Base-by-base conservation (phyloP, 2,888 invertebrate genomes). In the Pimpla rufipes region DNA sequence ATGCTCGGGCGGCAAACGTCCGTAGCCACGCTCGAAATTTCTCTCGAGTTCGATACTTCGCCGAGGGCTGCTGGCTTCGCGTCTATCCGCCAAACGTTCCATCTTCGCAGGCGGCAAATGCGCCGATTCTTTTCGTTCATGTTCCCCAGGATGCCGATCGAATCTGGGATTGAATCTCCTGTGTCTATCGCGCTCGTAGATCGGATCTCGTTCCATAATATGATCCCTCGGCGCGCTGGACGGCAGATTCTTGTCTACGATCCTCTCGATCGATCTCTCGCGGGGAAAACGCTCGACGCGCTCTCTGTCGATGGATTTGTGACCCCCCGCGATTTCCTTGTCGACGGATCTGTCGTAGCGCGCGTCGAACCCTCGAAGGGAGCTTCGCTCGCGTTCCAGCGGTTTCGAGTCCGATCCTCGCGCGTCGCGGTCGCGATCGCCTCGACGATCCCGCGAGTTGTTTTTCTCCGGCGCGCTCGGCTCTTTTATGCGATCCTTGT, bases 241-340 rank as follows among this genome's bases (percentile, higher is more conserved):
- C 3, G 88, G 70, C 13, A 87, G 93, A 92, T 89, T 94, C 84
- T 88, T 92, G 91, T 89, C 94, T 92, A 88, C 94, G 93, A 94
- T 90, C 83, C 95, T 94, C 66, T 94, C 94, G 85, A 94, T 94
- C 85, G 94, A 93, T 87, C 95, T 93, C 79, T 95, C 95, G 74
- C 95, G 94, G 0, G 95, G 94, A 64, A 95, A 94, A 68, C 92
- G 88, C 10, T 93, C 93, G 11, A 89, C 75, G 73, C 95, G 93
- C 83, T 95, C 95, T 84, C 95, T 93, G 87, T 95, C 95, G 18
- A 94, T 90, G 0, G 80, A 10, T 64, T 92, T 92, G 59, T 90
- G 86, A 52, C 79, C 87, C 8, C 83, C 50, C 8, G 88, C 29
- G 0, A 88, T 73, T 8, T 92, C 91, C 57, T 92, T 92, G 6